Base-by-base conservation (phyloP, 2,797 vertebrate species). In the Tympanoctomys barrerae region DNA sequence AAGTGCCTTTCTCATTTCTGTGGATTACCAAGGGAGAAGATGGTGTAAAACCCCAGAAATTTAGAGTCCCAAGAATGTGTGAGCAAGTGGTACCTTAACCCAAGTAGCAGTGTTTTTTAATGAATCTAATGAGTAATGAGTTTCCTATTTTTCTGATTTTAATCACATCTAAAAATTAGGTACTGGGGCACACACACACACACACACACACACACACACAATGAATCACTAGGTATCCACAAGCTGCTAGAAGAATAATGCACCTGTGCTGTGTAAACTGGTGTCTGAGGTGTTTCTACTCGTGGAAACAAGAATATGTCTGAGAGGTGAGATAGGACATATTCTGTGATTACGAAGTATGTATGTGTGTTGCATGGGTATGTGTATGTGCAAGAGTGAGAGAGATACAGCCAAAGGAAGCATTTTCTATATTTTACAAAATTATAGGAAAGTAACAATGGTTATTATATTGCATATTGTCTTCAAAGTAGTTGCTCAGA, bases 201-300 rank as follows among this genome's bases (percentile, higher is more conserved):
- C 52, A 54, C 52, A 54, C 52, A 54, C 52, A 54, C 52, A 54
- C 52, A 54, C 52, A 54, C 52, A 73, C 9, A 81, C 81, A 82
- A 66, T 84, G n/a, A 94, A 31, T 94, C 24, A 49, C 61, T 59
- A 88, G 54, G 78, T 80, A n/a, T 88, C 42, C 4, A 10, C 59
- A 75, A 70, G 22, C 52, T 94, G 61, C 75, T 90, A 52, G 52
- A 91, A 87, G 84, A 82, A 66, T 64, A 70, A 84, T 62, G 70
- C 80, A 61, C 71, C 31, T 46, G 54, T 36, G 36, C 33, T 54
- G 4, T 16, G 12, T 59, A 87, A 91, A 64, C 64, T 0, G 18
- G n/a, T 46, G 24, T 75, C 83, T 93, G 24, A 91, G 88, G 62
- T 75, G 70, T 75, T 42, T 42, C 42, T 49, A 54, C 94, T 70